Evolutionary conservation across 2,113 vertebrate species (phyloP).

Genomic region (Morone saxatilis): DNA sequence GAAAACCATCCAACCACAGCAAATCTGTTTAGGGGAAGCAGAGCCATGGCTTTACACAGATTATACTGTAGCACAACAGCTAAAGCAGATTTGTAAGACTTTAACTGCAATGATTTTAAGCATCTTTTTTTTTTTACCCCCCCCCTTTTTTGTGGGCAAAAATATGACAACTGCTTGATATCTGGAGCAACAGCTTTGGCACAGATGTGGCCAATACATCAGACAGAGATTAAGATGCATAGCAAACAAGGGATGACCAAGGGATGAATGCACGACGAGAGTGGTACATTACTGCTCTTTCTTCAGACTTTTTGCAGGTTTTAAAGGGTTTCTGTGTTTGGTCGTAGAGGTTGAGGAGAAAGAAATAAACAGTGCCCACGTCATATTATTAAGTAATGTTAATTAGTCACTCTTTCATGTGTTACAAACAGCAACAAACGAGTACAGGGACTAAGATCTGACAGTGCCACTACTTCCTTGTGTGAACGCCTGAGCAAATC

Average conservation of each 20-base stretch:
- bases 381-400: constrained; percentile 1
- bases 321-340: not conserved
- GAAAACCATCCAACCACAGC: constrained; percentile 57
- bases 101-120: constrained; percentile 65
- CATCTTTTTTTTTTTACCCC: constrained; percentile 16
- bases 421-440: constrained; percentile 24
- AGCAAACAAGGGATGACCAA: not conserved
- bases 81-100: constrained; percentile 80
- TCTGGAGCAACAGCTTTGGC: constrained; percentile 52
- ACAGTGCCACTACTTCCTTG: not conserved
- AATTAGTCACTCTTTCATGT: constrained; percentile 10
- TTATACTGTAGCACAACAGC: constrained; percentile 75
- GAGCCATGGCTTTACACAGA: constrained; percentile 77
- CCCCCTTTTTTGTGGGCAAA: constrained; percentile 37
- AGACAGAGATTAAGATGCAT: constrained; percentile 27
- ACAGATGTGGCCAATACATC: constrained; percentile 38
- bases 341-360: not conserved
- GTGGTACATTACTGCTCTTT: not conserved
- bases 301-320: not conserved
- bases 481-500: constrained; percentile 15
- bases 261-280: not conserved
- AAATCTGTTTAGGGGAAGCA: constrained; percentile 76
- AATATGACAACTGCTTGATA: constrained; percentile 49
- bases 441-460: too few species aligned
- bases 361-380: not conserved